These are phyloP conservation scores for Pangasianodon hypophthalmus DNA, from an alignment of 2,113 vertebrate genomes.

Conservation along the genomic window DNA sequence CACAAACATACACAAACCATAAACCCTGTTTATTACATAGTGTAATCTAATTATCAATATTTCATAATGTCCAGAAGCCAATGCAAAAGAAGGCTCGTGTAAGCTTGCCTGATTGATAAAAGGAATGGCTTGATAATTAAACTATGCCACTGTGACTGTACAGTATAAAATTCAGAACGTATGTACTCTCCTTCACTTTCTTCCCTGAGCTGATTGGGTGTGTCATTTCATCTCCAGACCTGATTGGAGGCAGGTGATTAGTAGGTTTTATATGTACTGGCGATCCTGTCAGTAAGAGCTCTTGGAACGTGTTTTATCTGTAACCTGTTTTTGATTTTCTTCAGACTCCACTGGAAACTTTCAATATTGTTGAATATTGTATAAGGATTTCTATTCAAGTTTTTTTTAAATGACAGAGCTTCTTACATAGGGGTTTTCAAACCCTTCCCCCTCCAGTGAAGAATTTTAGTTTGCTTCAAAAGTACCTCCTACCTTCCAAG, in stretches of 20 bases:
- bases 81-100: background rate
- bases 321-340: background rate
- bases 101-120: background rate
- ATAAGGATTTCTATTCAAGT: background rate
- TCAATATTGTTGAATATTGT: background rate
- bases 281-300: conserved; percentile 23
- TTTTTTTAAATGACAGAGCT: background rate
- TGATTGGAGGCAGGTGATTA: conserved; percentile 63
- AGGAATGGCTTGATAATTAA: background rate
- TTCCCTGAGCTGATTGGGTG: conserved; percentile 50
- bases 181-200: background rate
- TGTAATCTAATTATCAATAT: background rate
- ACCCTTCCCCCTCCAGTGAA: background rate
- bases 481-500: background rate
- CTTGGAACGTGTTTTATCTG: conserved; percentile 5
- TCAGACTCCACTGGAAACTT: background rate
- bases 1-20: conserved; percentile 43
- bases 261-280: conserved; percentile 56
- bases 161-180: background rate
- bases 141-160: too few relatives aligned
- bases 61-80: background rate
- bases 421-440: background rate
- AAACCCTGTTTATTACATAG: conserved; percentile 2
- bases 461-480: background rate
- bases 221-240: conserved; percentile 56